Evolutionary conservation across 2,888 invertebrate genomes (phyloP), one percentile per base, ranked within the genome.

Genomic region (Drosophila recens): DNA sequence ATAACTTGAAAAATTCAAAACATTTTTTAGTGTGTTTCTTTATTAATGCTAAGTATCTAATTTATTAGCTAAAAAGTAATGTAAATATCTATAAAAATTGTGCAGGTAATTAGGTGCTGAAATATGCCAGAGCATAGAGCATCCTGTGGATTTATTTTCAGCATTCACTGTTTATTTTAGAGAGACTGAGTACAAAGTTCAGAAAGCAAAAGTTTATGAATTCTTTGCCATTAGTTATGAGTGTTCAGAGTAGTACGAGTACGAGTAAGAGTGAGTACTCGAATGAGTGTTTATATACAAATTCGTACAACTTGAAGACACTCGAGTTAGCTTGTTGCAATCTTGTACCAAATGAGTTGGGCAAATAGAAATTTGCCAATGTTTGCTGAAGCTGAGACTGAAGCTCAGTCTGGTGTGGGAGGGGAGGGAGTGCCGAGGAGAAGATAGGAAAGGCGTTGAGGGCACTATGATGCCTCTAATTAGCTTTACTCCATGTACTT

Each of bases 331-430:
- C 88, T 75, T 88, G 88, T 86, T 83, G 84, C 86, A 83, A 84
- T 86, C 84, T 72, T 70, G 66, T 56, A 57, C 67, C 77, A 71
- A 88, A 87, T 87, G 78, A 84, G 87, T 79, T 87, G 66, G 61
- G 67, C 71, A 85, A 88, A 88, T 85, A 87, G 85, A 88, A 89
- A 85, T 75, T 87, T 89, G 84, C 85, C 65, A 89, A 84, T 85
- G 82, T 78, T 85, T 84, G 63, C 45, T 9, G 45, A 11, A 27
- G 27, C 40, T 56, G 27, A 38, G 48, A 11, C 33, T 48, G 33
- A 33, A 10, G 23, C 5, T 34, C 27, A 11, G 36, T 17, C 13
- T 43, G 48, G 11, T 40, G 15, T 56, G 46, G 46, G 20, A 13
- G 40, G n/a, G 20, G 2, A 30, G 30, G 6, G 27, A 40, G n/a